These are phyloP conservation scores for Pollachius pollachius DNA, from an alignment of 2,113 vertebrate species.

Conservation along the genomic window DNA sequence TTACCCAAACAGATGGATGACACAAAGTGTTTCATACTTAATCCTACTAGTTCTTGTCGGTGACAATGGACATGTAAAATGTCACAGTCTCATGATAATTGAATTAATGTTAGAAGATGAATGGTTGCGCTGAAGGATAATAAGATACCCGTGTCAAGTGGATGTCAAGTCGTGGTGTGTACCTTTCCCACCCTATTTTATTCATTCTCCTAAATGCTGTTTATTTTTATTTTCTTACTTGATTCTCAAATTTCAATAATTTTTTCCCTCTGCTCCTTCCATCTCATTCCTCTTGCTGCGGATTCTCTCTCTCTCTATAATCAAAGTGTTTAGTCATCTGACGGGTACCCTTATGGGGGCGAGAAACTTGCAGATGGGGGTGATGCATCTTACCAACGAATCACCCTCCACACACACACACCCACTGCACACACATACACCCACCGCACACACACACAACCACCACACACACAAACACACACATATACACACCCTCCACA, in stretches of 20 bases:
- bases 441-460: no score
- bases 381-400: constrained; percentile 22
- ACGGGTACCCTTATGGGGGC: constrained; percentile 23
- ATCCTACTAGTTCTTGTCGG: no score
- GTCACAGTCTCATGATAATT: no score
- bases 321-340: constrained; percentile 52
- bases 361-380: constrained; percentile 17
- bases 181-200: background rate
- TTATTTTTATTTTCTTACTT: background rate
- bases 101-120: no score
- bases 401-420: background rate
- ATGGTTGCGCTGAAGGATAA: no score
- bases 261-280: background rate
- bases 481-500: constrained; percentile 7
- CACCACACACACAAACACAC: no score
- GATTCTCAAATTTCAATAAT: background rate
- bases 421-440: constrained; percentile 1
- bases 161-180: background rate
- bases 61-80: no score
- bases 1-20: no score
- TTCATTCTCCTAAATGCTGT: background rate
- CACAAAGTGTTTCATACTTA: no score
- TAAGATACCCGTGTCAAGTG: no score
- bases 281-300: background rate
- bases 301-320: constrained; percentile 13